phyloP scores from a whole-genome alignment of 2,888 invertebrate species.

The Andrena chrysosceles region DNA sequence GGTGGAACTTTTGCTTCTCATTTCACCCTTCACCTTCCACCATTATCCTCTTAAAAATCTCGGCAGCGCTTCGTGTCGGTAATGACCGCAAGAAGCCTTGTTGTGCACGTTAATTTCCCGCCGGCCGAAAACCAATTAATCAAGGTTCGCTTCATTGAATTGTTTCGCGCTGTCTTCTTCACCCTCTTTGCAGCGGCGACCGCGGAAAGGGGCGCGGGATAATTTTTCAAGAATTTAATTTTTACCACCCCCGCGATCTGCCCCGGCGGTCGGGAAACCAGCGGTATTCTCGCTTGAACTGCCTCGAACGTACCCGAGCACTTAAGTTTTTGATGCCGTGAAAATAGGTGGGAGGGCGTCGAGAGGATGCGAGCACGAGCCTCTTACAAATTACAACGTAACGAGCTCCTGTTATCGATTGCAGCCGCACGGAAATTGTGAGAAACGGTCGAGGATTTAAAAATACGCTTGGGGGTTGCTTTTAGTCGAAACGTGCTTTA shows the following conservation, averaged over 20 bases:
- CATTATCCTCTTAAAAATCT: constrained; percentile 73
- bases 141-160: constrained; percentile 77
- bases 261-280: not conserved
- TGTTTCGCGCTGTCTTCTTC: constrained; percentile 74
- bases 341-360: not conserved
- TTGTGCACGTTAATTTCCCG: constrained; percentile 71
- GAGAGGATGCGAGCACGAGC: not conserved
- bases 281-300: constrained; percentile 18
- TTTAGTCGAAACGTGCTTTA: not conserved
- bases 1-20: constrained; percentile 48
- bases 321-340: constrained; percentile 8
- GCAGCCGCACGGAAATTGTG: not conserved
- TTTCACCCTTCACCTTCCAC: constrained; percentile 58
- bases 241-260: constrained; percentile 34
- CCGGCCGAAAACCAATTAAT: constrained; percentile 78
- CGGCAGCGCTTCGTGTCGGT: constrained; percentile 52
- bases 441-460: not conserved
- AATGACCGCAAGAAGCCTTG: constrained; percentile 72
- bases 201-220: constrained; percentile 59
- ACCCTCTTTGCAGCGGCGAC: constrained; percentile 45
- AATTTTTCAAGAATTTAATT: constrained; percentile 77
- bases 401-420: constrained; percentile 24
- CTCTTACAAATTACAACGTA: constrained; percentile 27
- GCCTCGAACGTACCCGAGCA: constrained; percentile 17
- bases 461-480: not conserved